Percentiles rank a stretch among this genome's conserved stretches.
These are phyloP conservation scores for Ceuthmochares aereus DNA, from an alignment of 2,113 vertebrate species.

Conservation along the genomic window DNA sequence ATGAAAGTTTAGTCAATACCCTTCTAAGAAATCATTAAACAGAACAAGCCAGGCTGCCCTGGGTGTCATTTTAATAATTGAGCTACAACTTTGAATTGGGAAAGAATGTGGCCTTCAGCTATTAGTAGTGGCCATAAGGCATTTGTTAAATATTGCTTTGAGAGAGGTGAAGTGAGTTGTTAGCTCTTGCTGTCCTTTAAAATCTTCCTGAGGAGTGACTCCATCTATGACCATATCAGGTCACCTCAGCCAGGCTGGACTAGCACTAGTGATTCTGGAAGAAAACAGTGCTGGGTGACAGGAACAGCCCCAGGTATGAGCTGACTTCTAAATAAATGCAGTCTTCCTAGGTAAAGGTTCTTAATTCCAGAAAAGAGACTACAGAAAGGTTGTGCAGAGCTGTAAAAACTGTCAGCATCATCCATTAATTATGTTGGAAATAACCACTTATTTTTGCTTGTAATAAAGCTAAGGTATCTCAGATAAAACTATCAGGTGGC, in stretches of 20 bases:
- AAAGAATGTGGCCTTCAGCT: not conserved
- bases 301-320: not conserved
- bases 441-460: not conserved
- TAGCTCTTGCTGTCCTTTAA: not conserved
- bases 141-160: not conserved
- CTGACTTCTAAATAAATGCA: not conserved
- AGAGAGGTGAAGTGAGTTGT: not conserved
- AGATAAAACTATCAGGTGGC: not conserved
- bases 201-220: not conserved
- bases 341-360: not conserved
- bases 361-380: not conserved
- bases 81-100: not conserved
- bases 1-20: not conserved
- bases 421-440: not conserved
- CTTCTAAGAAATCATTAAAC: not conserved
- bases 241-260: not conserved
- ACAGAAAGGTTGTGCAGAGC: not conserved
- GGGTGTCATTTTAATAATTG: not conserved
- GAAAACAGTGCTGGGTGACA: not conserved
- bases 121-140: not conserved
- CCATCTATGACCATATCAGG: not conserved
- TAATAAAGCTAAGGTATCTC: not conserved
- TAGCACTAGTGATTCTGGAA: not conserved
- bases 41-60: not conserved
- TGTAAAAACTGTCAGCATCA: not conserved